Evolutionary conservation across 2,888 invertebrate genomes (phyloP).

Genomic region (Drosophila nigritarsus): DNA sequence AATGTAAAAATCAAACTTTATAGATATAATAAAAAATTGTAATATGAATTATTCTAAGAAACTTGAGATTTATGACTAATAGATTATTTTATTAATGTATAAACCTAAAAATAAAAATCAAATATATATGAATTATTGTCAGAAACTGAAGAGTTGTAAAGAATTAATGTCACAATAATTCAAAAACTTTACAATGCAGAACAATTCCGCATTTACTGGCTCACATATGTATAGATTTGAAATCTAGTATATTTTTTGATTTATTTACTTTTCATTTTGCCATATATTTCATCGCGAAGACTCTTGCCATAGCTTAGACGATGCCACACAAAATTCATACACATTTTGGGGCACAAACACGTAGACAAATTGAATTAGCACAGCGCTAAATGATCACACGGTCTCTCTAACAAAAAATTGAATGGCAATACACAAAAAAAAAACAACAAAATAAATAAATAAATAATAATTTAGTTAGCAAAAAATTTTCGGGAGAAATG

Average conservation of each 20-base stretch:
- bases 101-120: not conserved
- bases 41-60: not conserved
- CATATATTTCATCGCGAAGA: conserved; percentile 1
- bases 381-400: conserved; percentile 83
- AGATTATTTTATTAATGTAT: not conserved
- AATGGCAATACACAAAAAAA: conserved; percentile 32
- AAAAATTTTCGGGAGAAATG: conserved; percentile 50
- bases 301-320: conserved; percentile 32
- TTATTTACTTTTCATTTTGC: conserved; percentile 17
- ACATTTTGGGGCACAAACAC: conserved; percentile 29
- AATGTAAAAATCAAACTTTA: not conserved
- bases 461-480: conserved; percentile 58
- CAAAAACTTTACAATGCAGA: not conserved
- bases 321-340: conserved; percentile 42
- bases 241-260: conserved; percentile 3
- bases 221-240: not conserved
- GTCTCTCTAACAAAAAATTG: conserved; percentile 67
- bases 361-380: conserved; percentile 77
- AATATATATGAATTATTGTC: conserved; percentile 38
- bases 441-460: conserved; percentile 27
- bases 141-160: not conserved
- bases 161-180: not conserved
- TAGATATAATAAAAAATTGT: not conserved
- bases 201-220: not conserved
- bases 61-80: not conserved